These are phyloP conservation scores for Sarcophaga subvicina DNA, from an alignment of 2,888 invertebrate genomes.

Conservation along the genomic window DNA sequence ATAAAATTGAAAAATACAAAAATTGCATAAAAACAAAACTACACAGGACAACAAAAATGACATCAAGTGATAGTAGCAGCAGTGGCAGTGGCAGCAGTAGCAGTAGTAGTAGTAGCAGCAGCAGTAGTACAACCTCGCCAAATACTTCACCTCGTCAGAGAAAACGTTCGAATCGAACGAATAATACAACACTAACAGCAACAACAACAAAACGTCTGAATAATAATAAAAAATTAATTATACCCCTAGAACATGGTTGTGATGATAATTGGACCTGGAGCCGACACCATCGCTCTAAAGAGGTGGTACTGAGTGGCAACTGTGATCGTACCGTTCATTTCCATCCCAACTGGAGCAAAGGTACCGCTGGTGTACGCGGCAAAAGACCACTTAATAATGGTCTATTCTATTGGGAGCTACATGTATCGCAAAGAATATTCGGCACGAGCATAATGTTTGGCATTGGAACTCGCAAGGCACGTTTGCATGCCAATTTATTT, in stretches of 20 bases:
- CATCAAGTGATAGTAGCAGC: slow-evolving; percentile 66
- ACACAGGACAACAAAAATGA: slow-evolving; percentile 59
- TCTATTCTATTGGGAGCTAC: slow-evolving; percentile 86
- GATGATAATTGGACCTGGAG: slow-evolving; percentile 88
- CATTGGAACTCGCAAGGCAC: slow-evolving; percentile 78
- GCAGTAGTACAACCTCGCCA: slow-evolving; percentile 54
- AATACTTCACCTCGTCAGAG: slow-evolving; percentile 55
- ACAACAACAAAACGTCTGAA: slow-evolving; percentile 65
- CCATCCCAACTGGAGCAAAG: slow-evolving; percentile 90
- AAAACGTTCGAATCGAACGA: slow-evolving; percentile 64
- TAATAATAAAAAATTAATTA: slow-evolving; percentile 65
- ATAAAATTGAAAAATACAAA: neutral
- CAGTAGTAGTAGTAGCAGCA: slow-evolving; percentile 39
- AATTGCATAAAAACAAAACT: slow-evolving; percentile 3
- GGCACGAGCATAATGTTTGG: slow-evolving; percentile 91
- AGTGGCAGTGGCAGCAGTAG: slow-evolving; percentile 47
- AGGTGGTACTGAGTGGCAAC: slow-evolving; percentile 84
- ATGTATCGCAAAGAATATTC: slow-evolving; percentile 85
- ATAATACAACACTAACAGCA: slow-evolving; percentile 58
- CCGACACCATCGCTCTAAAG: slow-evolving; percentile 83
- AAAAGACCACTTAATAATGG: slow-evolving; percentile 86
- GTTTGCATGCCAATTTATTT: slow-evolving; percentile 86
- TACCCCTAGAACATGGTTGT: slow-evolving; percentile 82
- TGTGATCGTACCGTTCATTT: slow-evolving; percentile 85
- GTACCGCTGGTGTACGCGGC: slow-evolving; percentile 88